phyloP scores from a whole-genome alignment of 1,140 invertebrate species.

The Thrips palmi region DNA sequence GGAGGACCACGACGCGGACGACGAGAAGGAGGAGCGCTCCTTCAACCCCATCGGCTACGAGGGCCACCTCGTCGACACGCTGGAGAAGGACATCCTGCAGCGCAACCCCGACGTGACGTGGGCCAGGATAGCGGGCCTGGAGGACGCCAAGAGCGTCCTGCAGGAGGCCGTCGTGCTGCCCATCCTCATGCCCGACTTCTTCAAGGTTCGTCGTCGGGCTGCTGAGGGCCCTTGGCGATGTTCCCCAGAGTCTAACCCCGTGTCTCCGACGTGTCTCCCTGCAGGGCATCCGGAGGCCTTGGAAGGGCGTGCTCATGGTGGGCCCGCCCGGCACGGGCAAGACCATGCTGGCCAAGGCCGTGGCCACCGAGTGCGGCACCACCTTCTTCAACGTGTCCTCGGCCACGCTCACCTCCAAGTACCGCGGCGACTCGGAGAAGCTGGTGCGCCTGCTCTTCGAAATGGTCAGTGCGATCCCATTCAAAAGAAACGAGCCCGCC shows the following conservation, averaged over 20 bases:
- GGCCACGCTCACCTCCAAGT: constrained; percentile 53
- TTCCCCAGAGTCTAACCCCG: not conserved
- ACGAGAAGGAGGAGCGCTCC: constrained; percentile 34
- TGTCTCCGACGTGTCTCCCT: too few relatives aligned
- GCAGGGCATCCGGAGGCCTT: constrained; percentile 63
- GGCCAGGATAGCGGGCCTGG: constrained; percentile 43
- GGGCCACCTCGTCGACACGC: constrained; percentile 54
- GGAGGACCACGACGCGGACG: not conserved
- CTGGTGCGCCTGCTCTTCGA: constrained; percentile 48
- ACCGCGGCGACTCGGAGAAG: constrained; percentile 56
- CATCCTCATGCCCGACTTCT: constrained; percentile 46
- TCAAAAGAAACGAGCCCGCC: not conserved
- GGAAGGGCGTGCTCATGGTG: constrained; percentile 75
- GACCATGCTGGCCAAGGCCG: constrained; percentile 95
- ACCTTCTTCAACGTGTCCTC: constrained; percentile 57
- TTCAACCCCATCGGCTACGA: constrained; percentile 61
- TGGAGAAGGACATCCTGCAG: constrained; percentile 44
- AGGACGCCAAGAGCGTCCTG: constrained; percentile 43
- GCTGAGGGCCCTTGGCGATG: too few relatives aligned
- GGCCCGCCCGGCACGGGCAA: constrained; percentile 88
- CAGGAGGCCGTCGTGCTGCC: constrained; percentile 55
- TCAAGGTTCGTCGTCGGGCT: too few relatives aligned
- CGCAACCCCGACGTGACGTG: constrained; percentile 39
- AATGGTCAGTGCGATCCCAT: constrained; percentile 29
- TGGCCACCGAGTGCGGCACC: constrained; percentile 71